phyloP scores from a whole-genome alignment of 2,797 vertebrate species.

The Xenentodon cancila region DNA sequence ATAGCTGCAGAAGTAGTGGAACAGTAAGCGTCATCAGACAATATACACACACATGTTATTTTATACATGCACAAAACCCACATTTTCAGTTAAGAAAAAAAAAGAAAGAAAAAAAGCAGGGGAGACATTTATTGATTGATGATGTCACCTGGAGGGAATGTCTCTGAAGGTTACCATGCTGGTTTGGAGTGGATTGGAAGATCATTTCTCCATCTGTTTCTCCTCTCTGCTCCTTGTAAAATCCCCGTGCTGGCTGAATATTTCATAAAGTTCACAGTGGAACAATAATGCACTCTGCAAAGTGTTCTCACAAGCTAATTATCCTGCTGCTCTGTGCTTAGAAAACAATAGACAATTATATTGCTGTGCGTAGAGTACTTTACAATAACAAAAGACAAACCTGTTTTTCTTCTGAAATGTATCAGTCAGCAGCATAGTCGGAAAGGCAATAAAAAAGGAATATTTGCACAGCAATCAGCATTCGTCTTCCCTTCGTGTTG shows the following conservation, averaged over 20 bases:
- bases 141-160: conserved; percentile 72
- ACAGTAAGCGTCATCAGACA: conserved; percentile 60
- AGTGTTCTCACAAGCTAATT: conserved; percentile 77
- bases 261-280: conserved; percentile 79
- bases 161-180: conserved; percentile 63
- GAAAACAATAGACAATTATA: conserved; percentile 79
- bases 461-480: conserved; percentile 61
- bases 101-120: neutral
- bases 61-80: conserved; percentile 25
- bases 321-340: conserved; percentile 65
- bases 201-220: conserved; percentile 71
- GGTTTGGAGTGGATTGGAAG: conserved; percentile 44
- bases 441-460: conserved; percentile 64
- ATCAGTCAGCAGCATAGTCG: conserved; percentile 67
- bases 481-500: conserved; percentile 61
- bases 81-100: conserved; percentile 27
- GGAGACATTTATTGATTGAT: conserved; percentile 72
- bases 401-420: conserved; percentile 71
- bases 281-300: conserved; percentile 76
- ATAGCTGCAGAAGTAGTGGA: conserved; percentile 61
- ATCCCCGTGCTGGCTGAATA: conserved; percentile 61
- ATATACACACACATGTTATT: conserved; percentile 17
- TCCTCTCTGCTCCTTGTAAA: conserved; percentile 55
- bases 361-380: conserved; percentile 53
- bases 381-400: conserved; percentile 76